These are phyloP conservation scores for Cosmia trapezina DNA, from an alignment of 2,888 invertebrate species.

Conservation along the genomic window DNA sequence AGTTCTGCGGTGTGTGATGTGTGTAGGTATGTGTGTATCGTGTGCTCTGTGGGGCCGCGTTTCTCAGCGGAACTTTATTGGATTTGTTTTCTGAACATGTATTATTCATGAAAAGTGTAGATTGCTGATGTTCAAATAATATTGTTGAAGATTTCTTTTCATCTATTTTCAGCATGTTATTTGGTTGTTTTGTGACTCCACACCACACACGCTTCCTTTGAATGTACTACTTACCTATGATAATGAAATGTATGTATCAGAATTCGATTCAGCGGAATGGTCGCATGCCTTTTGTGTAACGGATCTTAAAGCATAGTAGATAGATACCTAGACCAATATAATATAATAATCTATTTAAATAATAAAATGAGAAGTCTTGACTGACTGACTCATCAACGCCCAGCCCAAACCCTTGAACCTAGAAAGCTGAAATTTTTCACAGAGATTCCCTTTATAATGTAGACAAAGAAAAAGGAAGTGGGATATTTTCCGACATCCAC, in stretches of 20 bases:
- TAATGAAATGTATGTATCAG: background rate
- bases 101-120: conserved; percentile 44
- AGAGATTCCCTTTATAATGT: no score
- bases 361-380: no score
- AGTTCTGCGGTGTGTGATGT: background rate
- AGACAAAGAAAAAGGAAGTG: no score
- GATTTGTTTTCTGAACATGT: conserved; percentile 44
- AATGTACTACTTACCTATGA: background rate
- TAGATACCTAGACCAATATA: background rate
- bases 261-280: background rate
- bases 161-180: conserved; percentile 4
- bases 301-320: background rate
- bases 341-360: no score
- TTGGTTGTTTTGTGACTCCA: background rate
- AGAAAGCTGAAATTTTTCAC: no score
- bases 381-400: no score
- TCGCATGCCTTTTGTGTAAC: background rate
- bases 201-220: background rate
- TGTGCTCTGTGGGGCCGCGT: conserved; percentile 6
- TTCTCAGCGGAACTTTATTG: conserved; percentile 31
- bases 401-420: no score
- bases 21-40: background rate
- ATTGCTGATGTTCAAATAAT: conserved; percentile 47
- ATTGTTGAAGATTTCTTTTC: conserved; percentile 22
- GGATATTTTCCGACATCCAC: no score